phyloP scores from a whole-genome alignment of 2,888 invertebrate species.

The Cosmia pyralina region DNA sequence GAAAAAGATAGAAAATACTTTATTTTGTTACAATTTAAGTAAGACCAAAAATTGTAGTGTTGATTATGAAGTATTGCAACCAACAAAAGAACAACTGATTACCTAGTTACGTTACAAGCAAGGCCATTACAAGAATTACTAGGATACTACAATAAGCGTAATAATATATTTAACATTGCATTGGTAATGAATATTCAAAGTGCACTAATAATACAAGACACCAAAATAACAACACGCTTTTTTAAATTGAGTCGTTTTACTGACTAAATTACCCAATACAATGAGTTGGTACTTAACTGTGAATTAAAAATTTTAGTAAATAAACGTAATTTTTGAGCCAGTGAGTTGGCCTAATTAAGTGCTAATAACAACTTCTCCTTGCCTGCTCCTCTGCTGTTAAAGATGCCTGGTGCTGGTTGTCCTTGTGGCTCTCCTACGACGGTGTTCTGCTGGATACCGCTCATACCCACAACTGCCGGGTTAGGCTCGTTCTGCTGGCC shows the following conservation, averaged over 20 bases:
- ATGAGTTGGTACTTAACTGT: not conserved
- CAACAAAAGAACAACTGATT: conserved; percentile 16
- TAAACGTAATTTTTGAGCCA: conserved; percentile 8
- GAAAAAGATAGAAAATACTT: conserved; percentile 35
- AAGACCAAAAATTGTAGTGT: conserved; percentile 16
- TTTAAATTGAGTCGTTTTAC: not conserved
- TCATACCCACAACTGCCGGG: conserved; percentile 85
- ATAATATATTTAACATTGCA: conserved; percentile 20
- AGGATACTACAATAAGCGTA: conserved; percentile 12
- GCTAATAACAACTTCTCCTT: conserved; percentile 75
- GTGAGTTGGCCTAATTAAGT: conserved; percentile 34
- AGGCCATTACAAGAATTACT: conserved; percentile 18
- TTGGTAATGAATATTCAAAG: conserved; percentile 9
- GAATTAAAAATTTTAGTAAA: conserved; percentile 1
- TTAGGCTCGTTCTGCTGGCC: conserved; percentile 87
- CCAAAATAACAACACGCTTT: conserved; percentile 19
- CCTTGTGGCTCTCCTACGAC: conserved; percentile 81
- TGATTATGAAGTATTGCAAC: conserved; percentile 16
- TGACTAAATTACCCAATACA: conserved; percentile 7
- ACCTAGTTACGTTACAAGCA: conserved; percentile 16
- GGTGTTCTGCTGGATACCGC: conserved; percentile 81
- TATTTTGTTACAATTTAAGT: conserved; percentile 37
- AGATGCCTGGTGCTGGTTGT: conserved; percentile 84
- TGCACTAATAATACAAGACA: conserved; percentile 8
- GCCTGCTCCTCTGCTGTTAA: conserved; percentile 87